These are phyloP conservation scores for Rhineura floridana DNA, from an alignment of 2,113 vertebrate genomes.

Conservation along the genomic window DNA sequence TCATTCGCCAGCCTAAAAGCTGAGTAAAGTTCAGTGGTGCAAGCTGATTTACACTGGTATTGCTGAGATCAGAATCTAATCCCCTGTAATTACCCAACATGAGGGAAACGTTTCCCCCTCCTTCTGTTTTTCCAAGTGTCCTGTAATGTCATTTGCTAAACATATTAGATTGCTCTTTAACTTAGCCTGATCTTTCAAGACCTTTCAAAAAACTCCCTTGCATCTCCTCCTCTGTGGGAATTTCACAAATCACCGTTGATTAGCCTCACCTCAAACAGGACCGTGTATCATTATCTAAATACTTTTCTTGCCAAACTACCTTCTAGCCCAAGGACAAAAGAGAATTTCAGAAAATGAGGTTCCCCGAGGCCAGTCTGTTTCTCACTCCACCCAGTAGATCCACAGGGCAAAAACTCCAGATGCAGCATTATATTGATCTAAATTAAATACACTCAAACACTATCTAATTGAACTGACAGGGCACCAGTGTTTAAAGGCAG, in stretches of 20 bases:
- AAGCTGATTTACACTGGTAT: not conserved
- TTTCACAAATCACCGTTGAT: slow-evolving; percentile 62
- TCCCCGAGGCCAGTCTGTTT: not conserved
- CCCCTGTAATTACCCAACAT: slow-evolving; percentile 30
- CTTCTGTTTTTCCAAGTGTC: slow-evolving; percentile 17
- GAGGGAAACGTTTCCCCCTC: not conserved
- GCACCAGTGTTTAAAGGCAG: slow-evolving; percentile 71
- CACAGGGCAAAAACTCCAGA: slow-evolving; percentile 51
- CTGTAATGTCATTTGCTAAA: slow-evolving; percentile 48
- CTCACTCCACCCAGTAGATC: not conserved
- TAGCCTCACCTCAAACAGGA: slow-evolving; percentile 8
- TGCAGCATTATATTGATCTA: slow-evolving; percentile 64
- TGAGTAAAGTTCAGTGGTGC: slow-evolving; percentile 3
- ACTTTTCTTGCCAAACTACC: slow-evolving; percentile 39
- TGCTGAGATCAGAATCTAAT: not conserved
- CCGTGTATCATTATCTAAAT: slow-evolving; percentile 53
- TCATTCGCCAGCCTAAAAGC: slow-evolving; percentile 20
- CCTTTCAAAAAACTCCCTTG: slow-evolving; percentile 33
- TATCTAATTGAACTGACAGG: slow-evolving; percentile 65
- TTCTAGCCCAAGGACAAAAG: slow-evolving; percentile 57
- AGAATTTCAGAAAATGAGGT: slow-evolving; percentile 7
- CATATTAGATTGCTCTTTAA: slow-evolving; percentile 50
- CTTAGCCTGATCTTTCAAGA: slow-evolving; percentile 48
- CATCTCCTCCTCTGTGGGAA: not conserved
- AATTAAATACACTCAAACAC: slow-evolving; percentile 62